These are phyloP conservation scores for Capromys pilorides DNA, from an alignment of 2,797 vertebrate species.

Conservation along the genomic window DNA sequence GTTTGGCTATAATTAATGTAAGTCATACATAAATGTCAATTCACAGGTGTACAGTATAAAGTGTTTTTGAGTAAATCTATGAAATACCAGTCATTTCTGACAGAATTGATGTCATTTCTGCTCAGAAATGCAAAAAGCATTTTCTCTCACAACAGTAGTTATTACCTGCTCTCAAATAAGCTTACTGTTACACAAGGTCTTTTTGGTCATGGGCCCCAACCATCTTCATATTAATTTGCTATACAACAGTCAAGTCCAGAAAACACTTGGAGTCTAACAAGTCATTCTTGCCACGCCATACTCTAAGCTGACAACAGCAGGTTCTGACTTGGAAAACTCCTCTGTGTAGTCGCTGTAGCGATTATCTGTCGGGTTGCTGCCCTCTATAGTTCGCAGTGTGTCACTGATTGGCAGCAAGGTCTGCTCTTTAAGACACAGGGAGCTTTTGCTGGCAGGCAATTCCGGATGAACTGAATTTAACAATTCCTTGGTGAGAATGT, in stretches of 20 bases:
- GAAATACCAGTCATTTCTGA: not conserved
- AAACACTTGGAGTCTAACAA: constrained; percentile 86
- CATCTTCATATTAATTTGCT: constrained; percentile 65
- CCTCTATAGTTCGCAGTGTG: constrained; percentile 93
- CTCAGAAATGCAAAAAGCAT: constrained; percentile 60
- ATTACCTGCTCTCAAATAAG: constrained; percentile 55
- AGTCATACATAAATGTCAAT: constrained; percentile 68
- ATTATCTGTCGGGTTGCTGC: constrained; percentile 94
- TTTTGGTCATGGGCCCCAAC: constrained; percentile 74
- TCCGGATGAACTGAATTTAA: constrained; percentile 84
- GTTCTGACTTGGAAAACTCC: constrained; percentile 91
- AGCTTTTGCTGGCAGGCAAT: constrained; percentile 88
- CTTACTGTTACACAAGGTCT: constrained; percentile 67
- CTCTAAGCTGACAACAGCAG: constrained; percentile 94
- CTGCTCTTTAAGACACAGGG: constrained; percentile 90
- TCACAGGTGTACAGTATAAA: constrained; percentile 80
- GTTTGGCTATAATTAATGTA: constrained; percentile 73
- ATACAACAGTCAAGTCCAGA: constrained; percentile 52
- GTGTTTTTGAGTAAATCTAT: constrained; percentile 50
- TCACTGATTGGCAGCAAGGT: constrained; percentile 83
- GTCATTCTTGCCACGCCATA: constrained; percentile 98
- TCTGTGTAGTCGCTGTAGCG: constrained; percentile 89
- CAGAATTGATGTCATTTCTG: constrained; percentile 73
- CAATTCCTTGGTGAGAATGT: constrained; percentile 84
- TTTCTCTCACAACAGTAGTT: constrained; percentile 45